Evolutionary conservation across 1,140 invertebrate species (phyloP), one percentile per base, ranked within the genome.

Genomic region (Tetramorium alpestre): DNA sequence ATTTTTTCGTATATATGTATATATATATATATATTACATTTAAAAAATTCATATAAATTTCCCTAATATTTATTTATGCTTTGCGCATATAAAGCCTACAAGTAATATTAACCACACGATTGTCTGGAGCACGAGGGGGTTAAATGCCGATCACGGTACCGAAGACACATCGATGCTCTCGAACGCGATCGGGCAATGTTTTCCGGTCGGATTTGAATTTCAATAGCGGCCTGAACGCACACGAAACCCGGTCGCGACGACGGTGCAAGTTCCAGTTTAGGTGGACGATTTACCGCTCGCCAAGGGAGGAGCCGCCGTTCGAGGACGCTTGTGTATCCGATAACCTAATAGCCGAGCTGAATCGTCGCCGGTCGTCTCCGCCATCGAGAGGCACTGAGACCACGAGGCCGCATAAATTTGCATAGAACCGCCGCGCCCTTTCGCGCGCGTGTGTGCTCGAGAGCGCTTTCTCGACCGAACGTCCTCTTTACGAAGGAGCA

Each of bases 311-410:
- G 64, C 33, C 64, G 51, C 38, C 54, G 60, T 51, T 16, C 76
- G 88, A 89, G 88, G 87, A 87, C 84, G 62, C 72, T 92, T 91
- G 91, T 91, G 91, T 88, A 92, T 91, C 92, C 90, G 91, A 92
- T 92, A 92, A 92, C 90, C 91, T 89, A 91, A 92, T 91, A 92
- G 88, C 76, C 85, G 69, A 80, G 60, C 62, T 67, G 75, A 54
- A 73, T 89, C 69, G 86, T 73, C 72, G 77, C 62, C 72, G 65
- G 77, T 60, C 67, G 73, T 85, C 80, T 58, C 11, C 22, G 58
- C 25, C 62, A 47, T 49, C 62, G 25, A 33, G 54, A 78, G 81
- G 64, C 51, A 73, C 77, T 44, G 49, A 44, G 54, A 62, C 75
- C 41, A 76, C 28, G 73, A 87, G 47, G 25, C 64, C 60, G 88